These are phyloP conservation scores for Trichosurus vulpecula DNA, from an alignment of 2,797 vertebrate species.

Conservation along the genomic window DNA sequence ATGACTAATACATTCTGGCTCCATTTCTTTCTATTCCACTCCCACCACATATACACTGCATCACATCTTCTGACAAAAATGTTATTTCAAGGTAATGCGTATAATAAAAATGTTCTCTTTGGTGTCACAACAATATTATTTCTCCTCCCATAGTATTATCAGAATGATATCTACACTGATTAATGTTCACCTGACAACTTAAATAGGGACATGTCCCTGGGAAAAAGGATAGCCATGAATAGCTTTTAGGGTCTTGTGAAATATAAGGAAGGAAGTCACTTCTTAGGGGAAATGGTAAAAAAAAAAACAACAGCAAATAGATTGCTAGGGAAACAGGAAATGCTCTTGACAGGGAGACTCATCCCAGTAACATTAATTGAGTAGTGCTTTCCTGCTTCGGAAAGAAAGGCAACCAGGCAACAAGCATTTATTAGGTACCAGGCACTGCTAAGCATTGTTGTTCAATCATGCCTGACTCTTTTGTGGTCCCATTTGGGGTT, in stretches of 20 bases:
- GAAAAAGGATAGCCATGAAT: neutral
- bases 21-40: conserved; percentile 10
- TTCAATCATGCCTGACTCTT: neutral
- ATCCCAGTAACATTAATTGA: conserved; percentile 28
- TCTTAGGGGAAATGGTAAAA: conserved; percentile 7
- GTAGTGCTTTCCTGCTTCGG: neutral
- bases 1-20: conserved; percentile 33
- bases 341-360: neutral
- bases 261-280: conserved; percentile 11
- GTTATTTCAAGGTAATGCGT: conserved; percentile 73
- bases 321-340: neutral
- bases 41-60: neutral
- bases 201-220: neutral
- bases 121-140: conserved; percentile 44
- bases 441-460: neutral
- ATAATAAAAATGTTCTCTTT: conserved; percentile 60
- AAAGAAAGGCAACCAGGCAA: neutral
- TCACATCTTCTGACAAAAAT: conserved; percentile 59
- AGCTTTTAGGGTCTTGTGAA: neutral
- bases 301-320: neutral
- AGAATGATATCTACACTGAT: conserved; percentile 39
- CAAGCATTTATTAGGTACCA: neutral
- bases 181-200: conserved; percentile 55
- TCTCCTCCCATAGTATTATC: conserved; percentile 47
- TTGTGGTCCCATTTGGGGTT: neutral